These are phyloP conservation scores for Nomada flava DNA, from an alignment of 2,888 invertebrate genomes.

Conservation along the genomic window DNA sequence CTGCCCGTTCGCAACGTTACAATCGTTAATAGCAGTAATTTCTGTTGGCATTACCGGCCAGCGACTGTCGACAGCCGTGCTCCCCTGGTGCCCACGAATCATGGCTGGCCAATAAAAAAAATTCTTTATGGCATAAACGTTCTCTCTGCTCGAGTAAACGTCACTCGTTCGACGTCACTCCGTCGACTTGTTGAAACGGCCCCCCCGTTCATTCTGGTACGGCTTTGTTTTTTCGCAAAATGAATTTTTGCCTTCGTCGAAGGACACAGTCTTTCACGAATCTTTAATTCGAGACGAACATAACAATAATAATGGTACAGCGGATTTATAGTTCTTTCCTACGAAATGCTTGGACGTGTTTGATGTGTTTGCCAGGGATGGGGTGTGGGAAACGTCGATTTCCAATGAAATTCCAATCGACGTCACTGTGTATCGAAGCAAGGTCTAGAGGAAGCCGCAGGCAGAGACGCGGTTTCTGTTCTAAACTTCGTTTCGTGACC, in stretches of 20 bases:
- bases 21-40: conserved; percentile 73
- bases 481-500: conserved; percentile 74
- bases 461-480: conserved; percentile 62
- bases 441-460: conserved; percentile 62
- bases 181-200: background rate
- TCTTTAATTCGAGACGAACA: background rate
- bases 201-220: background rate
- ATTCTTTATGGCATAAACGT: conserved; percentile 64
- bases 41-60: conserved; percentile 58
- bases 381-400: conserved; percentile 52
- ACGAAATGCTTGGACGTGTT: background rate
- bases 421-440: conserved; percentile 32
- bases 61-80: conserved; percentile 62
- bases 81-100: conserved; percentile 59
- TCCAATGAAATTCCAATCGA: conserved; percentile 39
- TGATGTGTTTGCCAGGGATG: background rate
- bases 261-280: background rate
- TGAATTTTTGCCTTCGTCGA: background rate
- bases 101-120: conserved; percentile 64
- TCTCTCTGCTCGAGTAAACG: conserved; percentile 46
- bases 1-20: conserved; percentile 67
- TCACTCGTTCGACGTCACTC: conserved; percentile 40
- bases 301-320: background rate
- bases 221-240: background rate
- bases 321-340: background rate